A percentile compares a stretch with the other conserved stretches of the same genome.
phyloP scores from a whole-genome alignment of 2,113 vertebrate species.

The Trogon surrucura region DNA sequence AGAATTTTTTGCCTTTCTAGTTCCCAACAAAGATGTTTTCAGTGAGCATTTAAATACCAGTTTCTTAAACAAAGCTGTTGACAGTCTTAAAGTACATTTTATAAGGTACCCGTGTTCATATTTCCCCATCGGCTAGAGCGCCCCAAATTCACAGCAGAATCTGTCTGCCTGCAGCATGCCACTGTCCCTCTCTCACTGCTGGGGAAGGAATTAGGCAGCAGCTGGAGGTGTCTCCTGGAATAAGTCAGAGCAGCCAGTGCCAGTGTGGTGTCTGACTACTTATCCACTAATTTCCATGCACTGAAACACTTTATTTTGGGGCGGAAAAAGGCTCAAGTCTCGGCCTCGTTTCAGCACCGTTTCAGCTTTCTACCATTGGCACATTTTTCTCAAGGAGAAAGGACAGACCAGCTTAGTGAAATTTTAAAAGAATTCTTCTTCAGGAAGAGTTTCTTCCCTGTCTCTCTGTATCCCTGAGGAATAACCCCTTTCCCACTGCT shows the following conservation, averaged over 20 bases:
- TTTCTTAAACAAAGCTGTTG: not conserved
- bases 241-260: not conserved
- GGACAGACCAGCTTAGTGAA: not conserved
- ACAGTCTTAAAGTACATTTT: not conserved
- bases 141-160: not conserved
- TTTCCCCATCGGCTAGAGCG: not conserved
- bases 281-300: not conserved
- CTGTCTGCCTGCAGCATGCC: not conserved
- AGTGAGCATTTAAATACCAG: not conserved
- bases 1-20: not conserved
- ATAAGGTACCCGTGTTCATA: not conserved
- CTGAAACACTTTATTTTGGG: not conserved
- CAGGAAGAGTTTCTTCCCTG: not conserved
- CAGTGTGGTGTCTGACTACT: not conserved
- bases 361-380: not conserved
- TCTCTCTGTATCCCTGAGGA: not conserved
- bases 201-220: constrained; percentile 3
- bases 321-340: not conserved
- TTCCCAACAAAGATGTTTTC: not conserved
- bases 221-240: not conserved
- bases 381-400: not conserved
- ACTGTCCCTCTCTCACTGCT: not conserved
- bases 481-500: not conserved
- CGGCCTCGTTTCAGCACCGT: not conserved
- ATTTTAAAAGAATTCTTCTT: not conserved